Percentiles rank a stretch among this genome's conserved stretches.
These are phyloP conservation scores for Chaetorhynchus papuensis DNA, from an alignment of 2,113 vertebrate species.

Conservation along the genomic window DNA sequence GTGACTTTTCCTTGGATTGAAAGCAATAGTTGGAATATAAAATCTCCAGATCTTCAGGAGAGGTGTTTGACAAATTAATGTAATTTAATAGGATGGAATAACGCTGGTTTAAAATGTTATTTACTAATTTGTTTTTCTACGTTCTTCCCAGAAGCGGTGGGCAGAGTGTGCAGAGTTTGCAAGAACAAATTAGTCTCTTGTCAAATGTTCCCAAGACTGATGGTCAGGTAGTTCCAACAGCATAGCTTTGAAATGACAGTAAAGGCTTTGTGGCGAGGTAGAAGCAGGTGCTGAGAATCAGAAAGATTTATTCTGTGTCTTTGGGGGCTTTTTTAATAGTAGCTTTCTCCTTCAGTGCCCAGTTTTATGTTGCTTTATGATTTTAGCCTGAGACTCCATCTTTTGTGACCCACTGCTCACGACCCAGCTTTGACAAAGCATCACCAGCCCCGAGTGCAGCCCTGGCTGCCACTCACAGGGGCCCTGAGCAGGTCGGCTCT, in stretches of 20 bases:
- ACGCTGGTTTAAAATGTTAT: background rate
- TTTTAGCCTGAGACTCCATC: background rate
- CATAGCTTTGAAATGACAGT: background rate
- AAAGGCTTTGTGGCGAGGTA: background rate
- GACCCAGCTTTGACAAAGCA: background rate
- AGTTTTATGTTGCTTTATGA: background rate
- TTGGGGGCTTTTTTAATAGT: background rate
- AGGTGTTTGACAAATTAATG: background rate
- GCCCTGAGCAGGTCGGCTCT: background rate
- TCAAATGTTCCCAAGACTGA: background rate
- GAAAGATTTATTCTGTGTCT: background rate
- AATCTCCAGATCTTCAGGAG: background rate
- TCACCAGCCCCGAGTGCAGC: background rate
- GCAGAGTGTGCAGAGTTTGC: background rate
- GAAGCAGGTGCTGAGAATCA: conserved; percentile 9
- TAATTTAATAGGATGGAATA: background rate
- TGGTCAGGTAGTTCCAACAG: background rate
- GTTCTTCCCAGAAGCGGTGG: background rate
- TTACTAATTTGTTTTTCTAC: background rate
- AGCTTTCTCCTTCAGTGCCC: background rate
- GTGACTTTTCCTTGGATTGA: background rate
- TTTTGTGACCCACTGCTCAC: background rate
- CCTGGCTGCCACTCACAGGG: conserved; percentile 34
- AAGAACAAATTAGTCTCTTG: background rate
- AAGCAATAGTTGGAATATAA: background rate